Percentiles rank a stretch among this genome's conserved stretches.
Evolutionary conservation across 2,797 vertebrate species (phyloP).

Genomic region (Epinephelus coioides): DNA sequence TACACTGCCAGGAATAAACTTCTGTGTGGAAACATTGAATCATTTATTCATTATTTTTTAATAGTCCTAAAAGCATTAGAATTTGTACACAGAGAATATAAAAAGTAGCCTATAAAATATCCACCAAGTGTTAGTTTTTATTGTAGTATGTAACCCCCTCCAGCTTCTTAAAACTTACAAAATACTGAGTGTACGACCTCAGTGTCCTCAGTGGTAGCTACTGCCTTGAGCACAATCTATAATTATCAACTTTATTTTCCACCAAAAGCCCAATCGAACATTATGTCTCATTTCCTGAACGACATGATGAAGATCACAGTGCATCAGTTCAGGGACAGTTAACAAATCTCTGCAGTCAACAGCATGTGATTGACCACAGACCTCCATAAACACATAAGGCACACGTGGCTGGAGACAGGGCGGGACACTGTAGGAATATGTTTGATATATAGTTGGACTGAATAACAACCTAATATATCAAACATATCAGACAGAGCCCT

Average conservation of each 20-base stretch:
- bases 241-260: conserved; percentile 9
- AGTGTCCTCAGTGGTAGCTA: not conserved
- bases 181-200: not conserved
- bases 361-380: conserved; percentile 68
- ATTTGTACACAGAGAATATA: not conserved
- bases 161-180: conserved; percentile 9
- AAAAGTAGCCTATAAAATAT: conserved; percentile 21
- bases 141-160: conserved; percentile 4
- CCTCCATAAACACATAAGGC: conserved; percentile 82
- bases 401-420: conserved; percentile 93
- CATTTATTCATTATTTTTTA: not conserved
- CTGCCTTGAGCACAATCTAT: not conserved
- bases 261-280: conserved; percentile 10
- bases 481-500: conserved; percentile 99
- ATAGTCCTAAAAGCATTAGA: not conserved
- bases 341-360: conserved; percentile 62
- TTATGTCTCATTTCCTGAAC: conserved; percentile 12
- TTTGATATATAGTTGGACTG: conserved; percentile 99
- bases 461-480: conserved; percentile 99
- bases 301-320: conserved; percentile 24
- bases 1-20: not conserved
- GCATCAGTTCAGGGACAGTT: conserved; percentile 55
- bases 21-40: not conserved
- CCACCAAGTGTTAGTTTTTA: not conserved
- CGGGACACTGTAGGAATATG: conserved; percentile 99